These are phyloP conservation scores for Otus sunia DNA, from an alignment of 2,113 vertebrate species.

Conservation along the genomic window DNA sequence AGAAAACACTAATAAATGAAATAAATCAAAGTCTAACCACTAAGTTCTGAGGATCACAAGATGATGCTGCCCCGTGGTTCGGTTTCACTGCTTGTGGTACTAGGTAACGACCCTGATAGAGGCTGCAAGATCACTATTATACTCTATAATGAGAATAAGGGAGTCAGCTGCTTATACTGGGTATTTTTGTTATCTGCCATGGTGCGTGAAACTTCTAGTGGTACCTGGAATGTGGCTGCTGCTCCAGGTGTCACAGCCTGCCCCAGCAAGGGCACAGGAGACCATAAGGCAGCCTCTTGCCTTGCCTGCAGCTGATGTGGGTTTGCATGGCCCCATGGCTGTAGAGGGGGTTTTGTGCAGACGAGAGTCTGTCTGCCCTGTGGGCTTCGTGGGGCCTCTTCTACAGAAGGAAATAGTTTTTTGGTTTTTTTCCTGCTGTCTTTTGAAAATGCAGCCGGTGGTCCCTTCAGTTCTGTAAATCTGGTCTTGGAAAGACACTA, in stretches of 20 bases:
- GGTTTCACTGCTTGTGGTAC: background rate
- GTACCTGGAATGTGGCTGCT: background rate
- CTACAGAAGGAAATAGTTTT: background rate
- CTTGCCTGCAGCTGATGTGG: background rate
- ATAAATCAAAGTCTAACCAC: background rate
- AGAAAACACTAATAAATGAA: background rate
- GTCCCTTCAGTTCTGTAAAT: background rate
- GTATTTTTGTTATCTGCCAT: background rate
- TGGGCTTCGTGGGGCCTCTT: background rate
- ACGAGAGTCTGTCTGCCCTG: rapidly evolving
- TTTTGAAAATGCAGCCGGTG: background rate
- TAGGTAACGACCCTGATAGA: background rate
- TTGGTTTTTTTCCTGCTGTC: background rate
- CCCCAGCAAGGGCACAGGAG: background rate
- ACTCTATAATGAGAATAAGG: background rate
- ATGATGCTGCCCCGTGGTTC: background rate
- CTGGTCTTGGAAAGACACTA: background rate
- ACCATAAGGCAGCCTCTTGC: background rate
- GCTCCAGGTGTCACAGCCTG: background rate
- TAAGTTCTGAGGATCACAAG: background rate
- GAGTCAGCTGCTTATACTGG: background rate
- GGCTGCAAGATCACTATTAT: background rate
- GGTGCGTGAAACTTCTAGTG: background rate
- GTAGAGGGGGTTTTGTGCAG: rapidly evolving
- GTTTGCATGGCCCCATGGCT: background rate